Conservation (phyloP, 2,113 vertebrate species). For the Ibidorhyncha struthersii region DNA sequence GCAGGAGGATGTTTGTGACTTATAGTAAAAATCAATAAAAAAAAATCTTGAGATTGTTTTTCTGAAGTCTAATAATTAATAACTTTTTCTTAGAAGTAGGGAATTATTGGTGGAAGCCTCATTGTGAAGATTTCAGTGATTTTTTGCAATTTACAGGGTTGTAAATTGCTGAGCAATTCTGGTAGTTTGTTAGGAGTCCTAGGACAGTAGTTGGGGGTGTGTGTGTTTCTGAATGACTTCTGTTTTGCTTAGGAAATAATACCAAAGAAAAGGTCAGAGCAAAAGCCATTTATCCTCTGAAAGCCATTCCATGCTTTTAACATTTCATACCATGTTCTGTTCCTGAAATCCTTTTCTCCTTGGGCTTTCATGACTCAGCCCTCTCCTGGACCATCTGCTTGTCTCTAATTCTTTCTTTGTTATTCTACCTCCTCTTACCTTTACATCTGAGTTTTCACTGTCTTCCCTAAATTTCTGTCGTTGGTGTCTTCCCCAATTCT, state of each 20-base stretch:
- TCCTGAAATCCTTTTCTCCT: background rate
- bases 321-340: background rate
- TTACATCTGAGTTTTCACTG: background rate
- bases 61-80: background rate
- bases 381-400: background rate
- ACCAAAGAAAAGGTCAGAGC: conserved; percentile 17
- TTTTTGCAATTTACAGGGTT: rapidly evolving
- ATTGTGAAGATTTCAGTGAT: background rate
- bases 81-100: background rate
- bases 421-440: background rate
- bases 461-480: rapidly evolving
- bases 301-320: background rate
- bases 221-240: background rate
- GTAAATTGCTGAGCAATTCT: no score
- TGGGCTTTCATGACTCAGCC: background rate
- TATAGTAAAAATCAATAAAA: background rate
- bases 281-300: conserved; percentile 4
- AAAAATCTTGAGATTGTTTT: background rate
- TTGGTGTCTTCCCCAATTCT: background rate
- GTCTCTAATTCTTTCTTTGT: background rate
- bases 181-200: background rate
- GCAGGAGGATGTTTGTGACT: background rate
- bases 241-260: conserved; percentile 13
- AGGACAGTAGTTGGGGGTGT: background rate
- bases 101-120: background rate